A percentile compares a stretch with the other conserved stretches of the same genome.
phyloP scores from a whole-genome alignment of 2,888 invertebrate species.

The Belgica antarctica region DNA sequence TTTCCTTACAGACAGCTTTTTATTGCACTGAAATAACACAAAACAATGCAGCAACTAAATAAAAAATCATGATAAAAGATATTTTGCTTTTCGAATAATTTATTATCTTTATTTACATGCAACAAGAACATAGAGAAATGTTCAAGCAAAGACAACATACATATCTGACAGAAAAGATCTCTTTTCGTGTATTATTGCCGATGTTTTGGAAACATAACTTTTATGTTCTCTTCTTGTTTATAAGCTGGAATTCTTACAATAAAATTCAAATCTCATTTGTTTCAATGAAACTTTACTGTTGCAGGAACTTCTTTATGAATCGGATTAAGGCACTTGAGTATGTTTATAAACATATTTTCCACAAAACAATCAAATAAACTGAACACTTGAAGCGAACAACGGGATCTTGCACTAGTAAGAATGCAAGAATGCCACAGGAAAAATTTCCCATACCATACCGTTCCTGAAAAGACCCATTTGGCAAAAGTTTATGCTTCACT shows the following conservation, averaged over 20 bases:
- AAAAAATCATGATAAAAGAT: constrained; percentile 40
- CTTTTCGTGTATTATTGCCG: constrained; percentile 22
- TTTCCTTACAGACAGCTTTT: not conserved
- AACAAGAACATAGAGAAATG: constrained; percentile 41
- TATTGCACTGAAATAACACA: not conserved
- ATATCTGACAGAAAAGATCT: constrained; percentile 39
- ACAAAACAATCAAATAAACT: no score
- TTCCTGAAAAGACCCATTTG: no score
- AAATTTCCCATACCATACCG: constrained; percentile 36
- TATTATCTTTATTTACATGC: constrained; percentile 44
- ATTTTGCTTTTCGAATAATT: constrained; percentile 27
- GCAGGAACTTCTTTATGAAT: no score
- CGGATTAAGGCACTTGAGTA: no score
- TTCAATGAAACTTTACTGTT: not conserved
- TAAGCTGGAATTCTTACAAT: not conserved
- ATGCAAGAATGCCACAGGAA: constrained; percentile 24
- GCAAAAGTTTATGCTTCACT: no score
- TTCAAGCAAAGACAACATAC: constrained; percentile 33
- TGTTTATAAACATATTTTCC: no score
- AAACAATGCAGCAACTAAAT: constrained; percentile 33
- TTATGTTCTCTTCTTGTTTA: constrained; percentile 14
- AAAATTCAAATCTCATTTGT: no score
- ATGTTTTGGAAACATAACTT: constrained; percentile 35
- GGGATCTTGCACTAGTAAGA: constrained; percentile 30
- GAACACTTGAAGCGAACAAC: no score